phyloP scores from a whole-genome alignment of 1,140 invertebrate species.

The Proctacanthus coquilletti region DNA sequence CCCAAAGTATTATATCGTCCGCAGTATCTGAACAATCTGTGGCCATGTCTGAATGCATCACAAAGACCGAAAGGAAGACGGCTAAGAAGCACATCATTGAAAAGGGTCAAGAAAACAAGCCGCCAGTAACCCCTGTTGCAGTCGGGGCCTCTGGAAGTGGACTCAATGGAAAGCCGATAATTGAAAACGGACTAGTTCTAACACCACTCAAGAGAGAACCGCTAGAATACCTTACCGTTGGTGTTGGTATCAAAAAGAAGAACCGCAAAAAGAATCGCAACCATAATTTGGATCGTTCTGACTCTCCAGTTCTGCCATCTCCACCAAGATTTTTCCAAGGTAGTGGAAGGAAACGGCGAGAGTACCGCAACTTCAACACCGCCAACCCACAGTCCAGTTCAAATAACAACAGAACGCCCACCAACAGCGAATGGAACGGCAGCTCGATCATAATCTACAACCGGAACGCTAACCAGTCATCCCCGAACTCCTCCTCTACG shows the following conservation, averaged over 20 bases:
- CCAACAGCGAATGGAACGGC: slow-evolving; percentile 41
- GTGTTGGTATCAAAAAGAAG: slow-evolving; percentile 41
- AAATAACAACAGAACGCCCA: slow-evolving; percentile 9
- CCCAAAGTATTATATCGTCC: slow-evolving; percentile 53
- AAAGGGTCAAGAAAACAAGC: slow-evolving; percentile 22
- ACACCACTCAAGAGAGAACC: slow-evolving; percentile 46
- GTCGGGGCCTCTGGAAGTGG: slow-evolving; percentile 14
- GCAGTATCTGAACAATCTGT: slow-evolving; percentile 50
- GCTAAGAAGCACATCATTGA: slow-evolving; percentile 35
- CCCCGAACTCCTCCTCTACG: slow-evolving; percentile 1
- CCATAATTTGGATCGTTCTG: slow-evolving; percentile 39
- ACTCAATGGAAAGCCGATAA: slow-evolving; percentile 27
- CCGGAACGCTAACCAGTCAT: slow-evolving; percentile 35
- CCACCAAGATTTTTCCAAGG: slow-evolving; percentile 39
- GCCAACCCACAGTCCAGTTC: slow-evolving; percentile 28
- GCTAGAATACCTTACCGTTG: slow-evolving; percentile 45
- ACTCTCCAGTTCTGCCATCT: slow-evolving; percentile 42
- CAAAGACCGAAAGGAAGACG: slow-evolving; percentile 27
- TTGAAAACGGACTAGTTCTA: slow-evolving; percentile 28
- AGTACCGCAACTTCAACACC: slow-evolving; percentile 35
- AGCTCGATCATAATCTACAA: slow-evolving; percentile 47
- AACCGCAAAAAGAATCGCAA: slow-evolving; percentile 44
- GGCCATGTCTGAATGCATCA: slow-evolving; percentile 38
- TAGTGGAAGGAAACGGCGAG: slow-evolving; percentile 36
- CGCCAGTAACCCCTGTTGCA: slow-evolving; percentile 6